phyloP scores from a whole-genome alignment of 2,888 invertebrate species.

The Lampropteryx suffumata region DNA sequence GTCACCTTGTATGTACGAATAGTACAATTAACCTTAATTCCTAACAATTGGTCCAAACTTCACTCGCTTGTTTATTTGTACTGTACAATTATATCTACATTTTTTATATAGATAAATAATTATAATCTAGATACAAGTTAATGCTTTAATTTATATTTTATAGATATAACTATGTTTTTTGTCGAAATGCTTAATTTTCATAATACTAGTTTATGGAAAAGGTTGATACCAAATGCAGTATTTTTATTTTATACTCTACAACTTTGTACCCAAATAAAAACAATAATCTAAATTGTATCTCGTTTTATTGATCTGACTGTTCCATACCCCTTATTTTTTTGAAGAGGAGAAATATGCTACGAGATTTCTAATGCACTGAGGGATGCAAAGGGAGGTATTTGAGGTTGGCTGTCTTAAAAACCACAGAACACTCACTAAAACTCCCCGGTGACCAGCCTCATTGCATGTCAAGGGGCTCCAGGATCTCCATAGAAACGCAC shows the following conservation, averaged over 20 bases:
- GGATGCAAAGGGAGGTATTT: too few species aligned
- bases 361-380: too few species aligned
- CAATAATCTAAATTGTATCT: conserved; percentile 65
- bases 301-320: conserved; percentile 37
- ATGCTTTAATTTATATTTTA: conserved; percentile 78
- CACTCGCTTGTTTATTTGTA: conserved; percentile 81
- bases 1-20: conserved; percentile 75
- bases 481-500: too few species aligned
- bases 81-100: conserved; percentile 74
- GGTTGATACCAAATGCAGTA: conserved; percentile 82
- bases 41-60: conserved; percentile 83
- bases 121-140: conserved; percentile 63
- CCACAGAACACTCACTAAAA: too few species aligned
- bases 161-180: conserved; percentile 76
- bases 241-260: conserved; percentile 82
- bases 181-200: conserved; percentile 80
- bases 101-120: conserved; percentile 75
- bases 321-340: too few species aligned
- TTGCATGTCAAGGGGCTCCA: too few species aligned
- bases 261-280: conserved; percentile 81
- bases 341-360: too few species aligned
- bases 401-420: too few species aligned
- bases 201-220: conserved; percentile 76
- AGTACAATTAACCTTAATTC: conserved; percentile 64
- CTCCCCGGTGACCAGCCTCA: too few species aligned